Evolutionary conservation across 2,888 invertebrate species (phyloP).

Genomic region (Drosophila bunnanda): DNA sequence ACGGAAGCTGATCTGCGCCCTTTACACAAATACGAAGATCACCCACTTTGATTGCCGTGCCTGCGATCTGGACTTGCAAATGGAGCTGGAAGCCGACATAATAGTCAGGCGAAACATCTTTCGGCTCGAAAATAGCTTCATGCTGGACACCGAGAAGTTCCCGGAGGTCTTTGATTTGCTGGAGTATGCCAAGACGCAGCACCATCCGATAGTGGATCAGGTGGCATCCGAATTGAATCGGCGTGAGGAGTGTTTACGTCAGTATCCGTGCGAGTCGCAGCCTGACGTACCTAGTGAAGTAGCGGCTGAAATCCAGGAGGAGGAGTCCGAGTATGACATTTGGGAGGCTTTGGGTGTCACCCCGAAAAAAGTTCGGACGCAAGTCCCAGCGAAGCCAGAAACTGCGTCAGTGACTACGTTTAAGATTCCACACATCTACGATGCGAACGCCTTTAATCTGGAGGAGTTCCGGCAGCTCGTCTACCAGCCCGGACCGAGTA

Average conservation of each 20-base stretch:
- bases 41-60: slow-evolving; percentile 66
- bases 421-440: slow-evolving; percentile 26
- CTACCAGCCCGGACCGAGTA: slow-evolving; percentile 59
- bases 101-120: slow-evolving; percentile 75
- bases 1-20: slow-evolving; percentile 56
- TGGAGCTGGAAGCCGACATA: slow-evolving; percentile 72
- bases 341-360: slow-evolving; percentile 49
- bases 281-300: background rate
- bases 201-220: slow-evolving; percentile 55
- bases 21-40: slow-evolving; percentile 63
- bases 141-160: slow-evolving; percentile 59
- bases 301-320: slow-evolving; percentile 16
- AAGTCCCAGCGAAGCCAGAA: no score
- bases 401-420: background rate
- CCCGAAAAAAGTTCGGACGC: background rate
- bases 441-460: slow-evolving; percentile 62
- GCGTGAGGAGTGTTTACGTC: slow-evolving; percentile 37
- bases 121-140: slow-evolving; percentile 53
- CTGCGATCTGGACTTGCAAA: slow-evolving; percentile 67
- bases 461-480: slow-evolving; percentile 68
- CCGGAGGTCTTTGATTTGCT: slow-evolving; percentile 48
- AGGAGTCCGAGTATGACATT: slow-evolving; percentile 58
- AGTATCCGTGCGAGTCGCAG: slow-evolving; percentile 6
- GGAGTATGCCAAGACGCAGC: slow-evolving; percentile 52
- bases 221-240: slow-evolving; percentile 10